phyloP scores from a whole-genome alignment of 2,113 vertebrate genomes.

The Albula glossodonta region DNA sequence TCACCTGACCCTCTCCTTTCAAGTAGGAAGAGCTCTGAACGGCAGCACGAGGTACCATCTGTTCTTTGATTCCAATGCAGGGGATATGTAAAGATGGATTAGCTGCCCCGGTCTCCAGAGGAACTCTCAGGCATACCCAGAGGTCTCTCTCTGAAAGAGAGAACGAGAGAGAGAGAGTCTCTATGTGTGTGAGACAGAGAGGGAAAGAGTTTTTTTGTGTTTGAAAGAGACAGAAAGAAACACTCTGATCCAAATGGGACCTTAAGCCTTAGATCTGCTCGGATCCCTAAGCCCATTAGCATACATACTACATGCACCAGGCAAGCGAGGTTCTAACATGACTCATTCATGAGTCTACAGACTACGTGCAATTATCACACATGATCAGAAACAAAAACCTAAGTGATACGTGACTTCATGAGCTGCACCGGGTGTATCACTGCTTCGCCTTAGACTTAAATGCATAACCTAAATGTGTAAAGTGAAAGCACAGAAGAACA shows the following conservation, averaged over 20 bases:
- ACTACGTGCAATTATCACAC: neutral
- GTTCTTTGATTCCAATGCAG: slow-evolving; percentile 2
- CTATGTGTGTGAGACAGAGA: no score
- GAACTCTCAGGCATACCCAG: neutral
- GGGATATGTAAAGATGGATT: slow-evolving; percentile 13
- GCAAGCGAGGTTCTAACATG: neutral
- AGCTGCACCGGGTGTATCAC: neutral
- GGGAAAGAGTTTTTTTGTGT: no score
- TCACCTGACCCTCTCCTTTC: neutral
- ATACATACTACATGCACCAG: neutral
- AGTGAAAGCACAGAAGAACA: no score
- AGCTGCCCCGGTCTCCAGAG: neutral
- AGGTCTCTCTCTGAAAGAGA: neutral
- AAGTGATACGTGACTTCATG: neutral
- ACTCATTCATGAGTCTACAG: neutral
- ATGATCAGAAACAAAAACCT: neutral
- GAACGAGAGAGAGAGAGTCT: neutral
- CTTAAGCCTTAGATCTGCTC: neutral
- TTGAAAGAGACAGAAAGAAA: no score
- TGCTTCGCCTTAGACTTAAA: neutral
- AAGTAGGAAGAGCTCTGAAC: neutral
- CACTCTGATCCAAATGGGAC: neutral
- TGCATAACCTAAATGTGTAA: neutral
- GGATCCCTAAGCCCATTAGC: neutral
- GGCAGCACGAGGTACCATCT: neutral